Percentiles rank a stretch among this genome's conserved stretches.
Evolutionary conservation across 2,888 invertebrate genomes (phyloP).

Genomic region (Lamellibrachia satsuma): DNA sequence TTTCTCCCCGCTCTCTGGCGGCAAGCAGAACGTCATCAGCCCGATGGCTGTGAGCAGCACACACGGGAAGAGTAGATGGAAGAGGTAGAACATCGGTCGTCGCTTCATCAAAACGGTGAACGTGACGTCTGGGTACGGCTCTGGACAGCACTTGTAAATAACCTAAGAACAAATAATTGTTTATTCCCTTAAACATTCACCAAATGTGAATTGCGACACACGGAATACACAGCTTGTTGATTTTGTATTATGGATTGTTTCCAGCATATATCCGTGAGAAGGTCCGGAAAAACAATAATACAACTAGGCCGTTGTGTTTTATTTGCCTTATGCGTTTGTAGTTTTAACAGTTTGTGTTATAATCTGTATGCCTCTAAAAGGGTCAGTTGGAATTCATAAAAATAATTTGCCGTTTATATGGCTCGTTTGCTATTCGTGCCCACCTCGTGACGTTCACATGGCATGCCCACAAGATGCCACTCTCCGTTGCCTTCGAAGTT

Average conservation of each 20-base stretch:
- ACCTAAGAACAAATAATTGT: background rate
- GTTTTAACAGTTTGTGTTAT: no score
- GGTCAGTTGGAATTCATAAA: no score
- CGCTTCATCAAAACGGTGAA: constrained; percentile 40
- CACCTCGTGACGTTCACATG: background rate
- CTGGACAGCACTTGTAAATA: constrained; percentile 37
- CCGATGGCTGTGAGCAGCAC: constrained; percentile 50
- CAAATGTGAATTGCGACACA: background rate
- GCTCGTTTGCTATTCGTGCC: background rate
- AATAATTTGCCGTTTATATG: no score
- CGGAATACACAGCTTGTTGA: no score
- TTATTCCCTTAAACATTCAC: background rate
- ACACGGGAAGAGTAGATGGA: constrained; percentile 55
- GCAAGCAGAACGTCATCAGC: constrained; percentile 51
- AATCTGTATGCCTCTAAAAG: no score
- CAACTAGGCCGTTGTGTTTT: no score
- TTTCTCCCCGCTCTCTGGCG: constrained; percentile 56
- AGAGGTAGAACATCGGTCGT: constrained; percentile 51
- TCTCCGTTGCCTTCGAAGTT: constrained; percentile 40
- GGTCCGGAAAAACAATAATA: no score
- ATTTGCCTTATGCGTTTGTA: no score
- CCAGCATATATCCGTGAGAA: no score
- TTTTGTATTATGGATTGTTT: no score
- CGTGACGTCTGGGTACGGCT: constrained; percentile 45
- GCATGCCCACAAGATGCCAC: constrained; percentile 39